A percentile compares a stretch with the other conserved stretches of the same genome.
phyloP scores from a whole-genome alignment of 1,140 invertebrate genomes.

The Drosophila ananassae region DNA sequence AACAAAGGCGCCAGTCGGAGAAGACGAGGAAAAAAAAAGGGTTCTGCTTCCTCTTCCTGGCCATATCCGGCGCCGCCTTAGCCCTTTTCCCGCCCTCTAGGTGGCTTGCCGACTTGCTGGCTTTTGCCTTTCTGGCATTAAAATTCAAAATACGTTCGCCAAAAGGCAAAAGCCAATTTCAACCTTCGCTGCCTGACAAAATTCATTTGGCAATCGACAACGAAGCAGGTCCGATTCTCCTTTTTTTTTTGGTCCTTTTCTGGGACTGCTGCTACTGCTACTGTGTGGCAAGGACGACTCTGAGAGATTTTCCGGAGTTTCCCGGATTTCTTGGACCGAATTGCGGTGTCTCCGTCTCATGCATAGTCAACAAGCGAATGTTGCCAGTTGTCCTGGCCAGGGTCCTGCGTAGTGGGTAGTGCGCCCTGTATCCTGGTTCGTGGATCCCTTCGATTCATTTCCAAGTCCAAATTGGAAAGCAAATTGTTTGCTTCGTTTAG shows the following conservation, averaged over 20 bases:
- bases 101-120: neutral
- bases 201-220: slow-evolving; percentile 74
- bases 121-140: slow-evolving; percentile 49
- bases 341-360: slow-evolving; percentile 50
- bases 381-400: neutral
- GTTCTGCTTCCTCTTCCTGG: slow-evolving; percentile 20
- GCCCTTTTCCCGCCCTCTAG: neutral
- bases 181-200: slow-evolving; percentile 75
- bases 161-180: slow-evolving; percentile 79
- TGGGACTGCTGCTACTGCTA: neutral
- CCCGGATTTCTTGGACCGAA: slow-evolving; percentile 38
- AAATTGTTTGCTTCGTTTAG: slow-evolving; percentile 67
- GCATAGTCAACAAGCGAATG: slow-evolving; percentile 63
- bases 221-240: slow-evolving; percentile 23
- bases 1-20: slow-evolving; percentile 12
- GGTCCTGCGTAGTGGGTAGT: neutral
- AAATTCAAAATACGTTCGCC: slow-evolving; percentile 79
- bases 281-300: too few relatives aligned
- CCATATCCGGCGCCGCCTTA: slow-evolving; percentile 7
- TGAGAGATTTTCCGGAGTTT: slow-evolving; percentile 14
- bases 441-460: slow-evolving; percentile 7
- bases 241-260: neutral
- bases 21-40: slow-evolving; percentile 30
- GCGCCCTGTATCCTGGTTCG: neutral
- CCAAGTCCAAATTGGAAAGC: slow-evolving; percentile 27